A percentile compares a stretch with the other conserved stretches of the same genome.
These are phyloP conservation scores for Deilephila elpenor DNA, from an alignment of 2,888 invertebrate species.

Conservation along the genomic window DNA sequence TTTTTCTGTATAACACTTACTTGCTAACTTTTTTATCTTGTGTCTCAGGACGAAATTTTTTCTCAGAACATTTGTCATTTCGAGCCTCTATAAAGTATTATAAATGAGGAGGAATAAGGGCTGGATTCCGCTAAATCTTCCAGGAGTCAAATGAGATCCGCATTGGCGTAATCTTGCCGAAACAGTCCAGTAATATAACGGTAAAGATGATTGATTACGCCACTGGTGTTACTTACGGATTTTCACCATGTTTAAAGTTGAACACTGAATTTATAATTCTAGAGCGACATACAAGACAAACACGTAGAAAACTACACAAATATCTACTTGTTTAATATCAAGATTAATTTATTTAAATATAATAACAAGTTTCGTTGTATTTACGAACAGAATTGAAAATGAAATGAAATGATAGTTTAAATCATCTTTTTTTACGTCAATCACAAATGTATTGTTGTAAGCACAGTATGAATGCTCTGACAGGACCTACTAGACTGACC, in stretches of 20 bases:
- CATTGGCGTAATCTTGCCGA: conserved; percentile 18
- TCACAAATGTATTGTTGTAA: too few relatives aligned
- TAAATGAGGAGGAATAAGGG: conserved; percentile 20
- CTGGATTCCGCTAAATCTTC: conserved; percentile 18
- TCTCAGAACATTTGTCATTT: conserved; percentile 24
- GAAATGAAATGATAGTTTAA: too few relatives aligned
- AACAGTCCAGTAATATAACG: conserved; percentile 6
- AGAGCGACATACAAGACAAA: too few relatives aligned
- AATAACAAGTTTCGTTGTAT: too few relatives aligned
- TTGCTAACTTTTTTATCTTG: conserved; percentile 26
- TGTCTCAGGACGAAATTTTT: conserved; percentile 20
- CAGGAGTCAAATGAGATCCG: conserved; percentile 10
- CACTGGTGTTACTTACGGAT: not conserved
- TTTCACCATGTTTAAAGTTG: not conserved
- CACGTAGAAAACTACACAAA: too few relatives aligned
- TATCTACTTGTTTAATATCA: too few relatives aligned
- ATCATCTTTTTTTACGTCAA: too few relatives aligned
- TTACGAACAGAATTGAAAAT: too few relatives aligned
- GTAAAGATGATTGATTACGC: not conserved
- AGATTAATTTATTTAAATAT: too few relatives aligned
- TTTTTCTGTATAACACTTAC: conserved; percentile 30
- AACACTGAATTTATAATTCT: too few relatives aligned
- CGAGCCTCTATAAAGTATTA: conserved; percentile 22
- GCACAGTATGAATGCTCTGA: too few relatives aligned
- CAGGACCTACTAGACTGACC: too few relatives aligned